Base-by-base conservation (phyloP, 2,797 vertebrate genomes). In the Lerista edwardsae region DNA sequence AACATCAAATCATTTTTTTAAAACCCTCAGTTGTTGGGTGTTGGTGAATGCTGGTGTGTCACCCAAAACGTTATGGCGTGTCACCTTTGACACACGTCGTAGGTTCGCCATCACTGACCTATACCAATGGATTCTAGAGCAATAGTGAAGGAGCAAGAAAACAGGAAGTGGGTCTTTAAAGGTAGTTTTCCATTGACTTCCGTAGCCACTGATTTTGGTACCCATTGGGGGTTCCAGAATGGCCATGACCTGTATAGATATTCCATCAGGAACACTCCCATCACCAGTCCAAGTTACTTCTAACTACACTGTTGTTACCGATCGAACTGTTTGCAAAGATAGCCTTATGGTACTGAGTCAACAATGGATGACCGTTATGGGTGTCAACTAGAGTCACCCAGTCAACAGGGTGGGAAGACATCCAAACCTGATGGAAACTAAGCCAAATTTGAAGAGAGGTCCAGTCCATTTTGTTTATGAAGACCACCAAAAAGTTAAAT, bases 341-440 rank as follows among this genome's bases (percentile, higher is more conserved):
- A 19, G 31, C 25, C 0, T 1, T 79, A 75, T 75, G 68, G 17
- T 65, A 47, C 1, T 74, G 12, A 29, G 59, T 76, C 3, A 3
- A 39, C 68, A 83, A 83, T 75, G 25, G 1, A 75, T 27, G 2
- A 3, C 80, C 75, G 80, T 82, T 78, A 36, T 44, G 65, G 57
- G 68, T 41, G 23, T 21, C 68, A 36, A 44, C 23, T 47, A 25
- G n/a, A 39, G 57, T n/a, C 71, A n/a, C n/a, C n/a, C n/a, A n/a
- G 15, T 21, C 34, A 10, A 23, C 3, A 79, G 78, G 87, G 76
- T 31, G n/a, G 14, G 68, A 87, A 81, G 17, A n/a, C 75, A 69
- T 29, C 8, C 73, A 62, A 39, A 81, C 83, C 57, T 34, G 34
- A 14, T 61, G 82, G 65, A 36, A 8, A 25, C 51, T 17, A 25